phyloP scores from a whole-genome alignment of 2,797 vertebrate species.

The Cyclopterus lumpus region DNA sequence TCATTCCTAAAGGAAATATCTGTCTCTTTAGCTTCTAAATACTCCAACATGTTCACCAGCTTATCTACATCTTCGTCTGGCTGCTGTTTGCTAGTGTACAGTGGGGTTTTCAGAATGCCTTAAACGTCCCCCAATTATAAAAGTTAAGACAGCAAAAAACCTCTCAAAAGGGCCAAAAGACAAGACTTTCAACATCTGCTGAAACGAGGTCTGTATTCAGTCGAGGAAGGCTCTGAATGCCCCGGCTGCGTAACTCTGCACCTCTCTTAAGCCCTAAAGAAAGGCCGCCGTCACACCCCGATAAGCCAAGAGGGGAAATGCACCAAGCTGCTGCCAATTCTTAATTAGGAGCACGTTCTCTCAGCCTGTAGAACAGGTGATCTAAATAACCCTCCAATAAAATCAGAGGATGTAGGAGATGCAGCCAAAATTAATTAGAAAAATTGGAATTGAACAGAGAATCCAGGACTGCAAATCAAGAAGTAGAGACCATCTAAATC shows the following conservation, averaged over 20 bases:
- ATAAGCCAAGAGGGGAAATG: too few relatives aligned
- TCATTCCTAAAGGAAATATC: neutral
- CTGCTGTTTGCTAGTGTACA: too few relatives aligned
- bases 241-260: neutral
- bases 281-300: too few relatives aligned
- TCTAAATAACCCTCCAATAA: neutral
- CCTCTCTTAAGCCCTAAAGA: neutral
- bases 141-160: too few relatives aligned
- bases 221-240: neutral
- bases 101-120: too few relatives aligned
- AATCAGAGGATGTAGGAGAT: neutral
- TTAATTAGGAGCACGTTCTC: neutral
- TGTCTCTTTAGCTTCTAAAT: neutral
- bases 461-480: neutral
- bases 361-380: neutral
- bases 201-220: neutral
- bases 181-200: too few relatives aligned
- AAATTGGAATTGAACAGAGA: neutral
- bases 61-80: neutral
- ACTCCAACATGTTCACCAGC: neutral
- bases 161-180: too few relatives aligned
- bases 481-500: neutral
- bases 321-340: too few relatives aligned
- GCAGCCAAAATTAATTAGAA: neutral
- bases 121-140: too few relatives aligned